Conservation (phyloP, 1,140 invertebrate genomes). For the Drosophila saltans region DNA sequence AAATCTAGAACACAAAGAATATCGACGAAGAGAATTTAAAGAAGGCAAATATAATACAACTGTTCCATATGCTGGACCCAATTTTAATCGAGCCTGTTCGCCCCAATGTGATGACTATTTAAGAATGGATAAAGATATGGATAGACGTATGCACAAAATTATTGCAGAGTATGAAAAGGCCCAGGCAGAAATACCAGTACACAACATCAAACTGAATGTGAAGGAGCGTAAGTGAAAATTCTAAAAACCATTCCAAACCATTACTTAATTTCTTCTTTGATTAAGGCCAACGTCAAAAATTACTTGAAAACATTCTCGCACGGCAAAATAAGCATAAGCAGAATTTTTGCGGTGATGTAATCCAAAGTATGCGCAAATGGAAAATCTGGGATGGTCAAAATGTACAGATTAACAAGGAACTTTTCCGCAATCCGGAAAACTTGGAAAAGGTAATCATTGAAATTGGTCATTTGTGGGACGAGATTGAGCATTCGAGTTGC, state of each 20-base stretch:
- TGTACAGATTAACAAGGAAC: background rate
- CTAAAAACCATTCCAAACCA: too few relatives aligned
- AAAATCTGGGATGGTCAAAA: conserved; percentile 18
- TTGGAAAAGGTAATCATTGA: conserved; percentile 20
- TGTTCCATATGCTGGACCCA: conserved; percentile 49
- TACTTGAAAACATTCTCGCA: background rate
- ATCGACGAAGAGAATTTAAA: conserved; percentile 12
- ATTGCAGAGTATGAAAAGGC: conserved; percentile 39
- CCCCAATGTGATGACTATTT: background rate
- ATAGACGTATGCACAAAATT: conserved; percentile 36
- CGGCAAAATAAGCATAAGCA: background rate
- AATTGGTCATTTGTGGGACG: background rate
- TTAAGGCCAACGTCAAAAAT: conserved; percentile 8
- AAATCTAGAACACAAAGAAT: background rate
- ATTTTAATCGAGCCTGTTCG: conserved; percentile 15
- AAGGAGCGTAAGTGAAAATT: conserved; percentile 34
- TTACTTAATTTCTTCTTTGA: too few relatives aligned
- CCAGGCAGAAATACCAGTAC: background rate
- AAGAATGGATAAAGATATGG: background rate
- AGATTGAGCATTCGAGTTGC: conserved; percentile 18
- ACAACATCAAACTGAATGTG: background rate
- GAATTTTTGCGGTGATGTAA: conserved; percentile 49
- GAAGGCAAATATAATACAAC: background rate
- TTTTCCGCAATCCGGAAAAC: conserved; percentile 8
- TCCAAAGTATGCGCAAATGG: conserved; percentile 48